phyloP scores from a whole-genome alignment of 2,888 invertebrate species.

The Pristionchus arcanus region DNA sequence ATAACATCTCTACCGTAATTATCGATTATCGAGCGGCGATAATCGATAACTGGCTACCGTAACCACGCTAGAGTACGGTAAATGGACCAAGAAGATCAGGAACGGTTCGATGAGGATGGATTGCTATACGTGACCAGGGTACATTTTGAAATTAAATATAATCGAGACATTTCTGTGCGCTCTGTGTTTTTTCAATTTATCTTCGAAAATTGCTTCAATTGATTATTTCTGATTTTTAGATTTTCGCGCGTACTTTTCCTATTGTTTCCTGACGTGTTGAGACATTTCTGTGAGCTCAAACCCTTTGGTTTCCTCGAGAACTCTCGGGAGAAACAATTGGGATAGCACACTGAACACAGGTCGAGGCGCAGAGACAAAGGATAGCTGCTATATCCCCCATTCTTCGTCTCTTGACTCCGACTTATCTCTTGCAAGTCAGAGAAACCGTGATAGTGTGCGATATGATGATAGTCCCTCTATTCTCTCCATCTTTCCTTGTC shows the following conservation, averaged over 20 bases:
- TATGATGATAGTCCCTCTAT: background rate
- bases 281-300: background rate
- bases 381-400: too few species aligned
- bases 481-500: too few species aligned
- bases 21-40: background rate
- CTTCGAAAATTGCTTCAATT: too few species aligned
- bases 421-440: too few species aligned
- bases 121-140: constrained; percentile 42
- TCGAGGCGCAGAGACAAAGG: too few species aligned
- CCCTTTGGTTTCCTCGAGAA: background rate
- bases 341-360: constrained; percentile 5
- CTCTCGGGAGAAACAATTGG: too few species aligned
- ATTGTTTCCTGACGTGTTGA: background rate
- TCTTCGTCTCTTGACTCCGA: too few species aligned
- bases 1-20: background rate
- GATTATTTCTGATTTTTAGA: background rate
- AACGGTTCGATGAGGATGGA: background rate
- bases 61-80: background rate
- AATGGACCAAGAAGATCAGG: constrained; percentile 25
- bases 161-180: too few species aligned
- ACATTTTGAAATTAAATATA: too few species aligned
- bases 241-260: too few species aligned
- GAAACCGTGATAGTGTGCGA: background rate
- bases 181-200: too few species aligned
- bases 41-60: constrained; percentile 31